Percentiles rank a stretch among this genome's conserved stretches.
Evolutionary conservation across 2,113 vertebrate species (phyloP).

Genomic region (Aphelocoma coerulescens): DNA sequence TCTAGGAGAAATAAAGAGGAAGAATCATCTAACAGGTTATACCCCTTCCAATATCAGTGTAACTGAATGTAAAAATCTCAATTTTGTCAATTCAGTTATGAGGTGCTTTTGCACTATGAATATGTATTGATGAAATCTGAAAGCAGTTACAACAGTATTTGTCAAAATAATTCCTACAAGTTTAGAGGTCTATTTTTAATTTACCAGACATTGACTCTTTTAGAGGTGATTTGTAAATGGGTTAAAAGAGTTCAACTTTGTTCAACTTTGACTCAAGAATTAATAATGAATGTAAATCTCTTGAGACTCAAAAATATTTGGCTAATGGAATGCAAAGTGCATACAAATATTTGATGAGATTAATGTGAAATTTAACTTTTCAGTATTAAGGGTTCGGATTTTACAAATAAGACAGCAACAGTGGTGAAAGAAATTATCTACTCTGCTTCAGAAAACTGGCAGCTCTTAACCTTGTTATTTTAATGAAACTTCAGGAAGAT

Average conservation of each 20-base stretch:
- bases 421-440: not conserved
- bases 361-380: not conserved
- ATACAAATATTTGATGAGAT: not conserved
- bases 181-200: not conserved
- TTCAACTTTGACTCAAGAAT: not conserved
- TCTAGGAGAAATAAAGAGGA: not conserved
- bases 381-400: not conserved
- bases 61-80: not conserved
- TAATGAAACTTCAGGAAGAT: not conserved
- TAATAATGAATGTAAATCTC: not conserved
- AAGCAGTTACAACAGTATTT: not conserved
- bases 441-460: not conserved
- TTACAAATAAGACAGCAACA: not conserved
- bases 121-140: not conserved
- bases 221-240: not conserved
- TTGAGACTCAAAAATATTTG: not conserved
- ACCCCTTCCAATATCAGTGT: not conserved
- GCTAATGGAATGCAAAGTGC: not conserved
- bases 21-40: not conserved
- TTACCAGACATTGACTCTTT: not conserved
- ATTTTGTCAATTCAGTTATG: not conserved
- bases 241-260: not conserved
- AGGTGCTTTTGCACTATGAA: not conserved
- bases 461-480: not conserved
- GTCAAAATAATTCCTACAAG: not conserved